Percentiles rank a stretch among this genome's conserved stretches.
phyloP scores from a whole-genome alignment of 2,888 invertebrate genomes.

The Tipula lateralis region DNA sequence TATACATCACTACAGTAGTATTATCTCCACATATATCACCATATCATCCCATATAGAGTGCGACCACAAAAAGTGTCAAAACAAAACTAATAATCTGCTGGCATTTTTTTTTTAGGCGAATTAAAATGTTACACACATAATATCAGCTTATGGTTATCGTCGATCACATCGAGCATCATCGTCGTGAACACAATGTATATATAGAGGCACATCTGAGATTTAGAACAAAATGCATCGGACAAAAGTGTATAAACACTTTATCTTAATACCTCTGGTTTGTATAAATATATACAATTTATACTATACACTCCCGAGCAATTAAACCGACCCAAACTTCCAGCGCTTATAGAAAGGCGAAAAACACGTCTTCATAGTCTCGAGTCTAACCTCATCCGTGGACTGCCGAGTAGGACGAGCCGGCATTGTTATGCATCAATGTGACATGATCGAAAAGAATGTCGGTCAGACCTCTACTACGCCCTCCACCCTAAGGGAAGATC shows the following conservation, averaged over 20 bases:
- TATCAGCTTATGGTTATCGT: neutral
- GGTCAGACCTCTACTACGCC: too few relatives aligned
- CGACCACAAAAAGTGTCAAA: neutral
- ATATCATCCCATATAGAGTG: neutral
- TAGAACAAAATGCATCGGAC: neutral
- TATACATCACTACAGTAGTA: conserved; percentile 24
- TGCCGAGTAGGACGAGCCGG: too few relatives aligned
- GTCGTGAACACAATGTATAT: neutral
- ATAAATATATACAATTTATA: neutral
- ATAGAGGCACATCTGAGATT: neutral
- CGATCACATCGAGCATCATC: neutral
- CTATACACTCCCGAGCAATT: too few relatives aligned
- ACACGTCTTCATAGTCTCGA: too few relatives aligned
- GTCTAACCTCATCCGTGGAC: too few relatives aligned
- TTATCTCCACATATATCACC: neutral
- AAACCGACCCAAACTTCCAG: too few relatives aligned
- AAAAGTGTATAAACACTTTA: neutral
- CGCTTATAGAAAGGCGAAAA: too few relatives aligned
- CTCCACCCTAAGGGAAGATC: too few relatives aligned
- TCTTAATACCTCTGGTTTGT: neutral
- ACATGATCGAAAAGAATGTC: too few relatives aligned
- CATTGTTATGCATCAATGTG: too few relatives aligned
- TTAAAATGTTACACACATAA: neutral
- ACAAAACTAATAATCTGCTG: neutral
- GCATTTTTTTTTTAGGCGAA: neutral